A percentile compares a stretch with the other conserved stretches of the same genome.
Evolutionary conservation across 1,140 invertebrate species (phyloP).

Genomic region (Drosophila cardini): DNA sequence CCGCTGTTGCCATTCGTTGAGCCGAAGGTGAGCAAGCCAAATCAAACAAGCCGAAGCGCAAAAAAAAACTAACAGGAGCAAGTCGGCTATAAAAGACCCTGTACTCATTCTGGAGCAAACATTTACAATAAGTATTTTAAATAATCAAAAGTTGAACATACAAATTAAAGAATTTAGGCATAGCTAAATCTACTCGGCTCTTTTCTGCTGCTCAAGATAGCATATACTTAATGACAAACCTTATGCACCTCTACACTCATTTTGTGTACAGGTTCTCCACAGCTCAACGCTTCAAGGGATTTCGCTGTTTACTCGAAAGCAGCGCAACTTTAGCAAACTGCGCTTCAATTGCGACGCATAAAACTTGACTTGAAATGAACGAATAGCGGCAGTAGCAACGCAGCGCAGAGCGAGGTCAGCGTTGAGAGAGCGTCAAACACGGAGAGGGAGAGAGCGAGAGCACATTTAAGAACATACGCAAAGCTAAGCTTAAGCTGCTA

Average conservation of each 20-base stretch:
- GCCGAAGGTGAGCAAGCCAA: constrained; percentile 81
- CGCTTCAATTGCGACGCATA: constrained; percentile 69
- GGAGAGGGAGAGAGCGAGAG: neutral
- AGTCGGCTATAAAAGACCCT: no score
- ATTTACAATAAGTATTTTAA: neutral
- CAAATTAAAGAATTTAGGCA: no score
- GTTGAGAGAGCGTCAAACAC: neutral
- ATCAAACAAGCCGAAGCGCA: constrained; percentile 78
- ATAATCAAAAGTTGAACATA: no score
- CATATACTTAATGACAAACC: no score
- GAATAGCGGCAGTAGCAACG: constrained; percentile 19
- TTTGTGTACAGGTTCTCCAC: neutral
- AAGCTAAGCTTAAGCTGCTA: constrained; percentile 32
- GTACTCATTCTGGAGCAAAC: neutral
- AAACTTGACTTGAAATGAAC: constrained; percentile 46
- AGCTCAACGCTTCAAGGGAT: constrained; percentile 79
- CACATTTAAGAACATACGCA: constrained; percentile 5
- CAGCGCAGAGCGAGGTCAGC: constrained; percentile 18
- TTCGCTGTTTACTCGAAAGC: constrained; percentile 49
- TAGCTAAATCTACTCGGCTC: no score
- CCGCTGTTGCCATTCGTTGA: constrained; percentile 44
- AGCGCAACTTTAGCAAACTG: constrained; percentile 45
- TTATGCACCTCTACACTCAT: no score
- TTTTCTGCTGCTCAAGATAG: no score
- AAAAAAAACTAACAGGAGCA: constrained; percentile 21